Conservation (phyloP, 2,888 invertebrate genomes). For the Bibio marci region DNA sequence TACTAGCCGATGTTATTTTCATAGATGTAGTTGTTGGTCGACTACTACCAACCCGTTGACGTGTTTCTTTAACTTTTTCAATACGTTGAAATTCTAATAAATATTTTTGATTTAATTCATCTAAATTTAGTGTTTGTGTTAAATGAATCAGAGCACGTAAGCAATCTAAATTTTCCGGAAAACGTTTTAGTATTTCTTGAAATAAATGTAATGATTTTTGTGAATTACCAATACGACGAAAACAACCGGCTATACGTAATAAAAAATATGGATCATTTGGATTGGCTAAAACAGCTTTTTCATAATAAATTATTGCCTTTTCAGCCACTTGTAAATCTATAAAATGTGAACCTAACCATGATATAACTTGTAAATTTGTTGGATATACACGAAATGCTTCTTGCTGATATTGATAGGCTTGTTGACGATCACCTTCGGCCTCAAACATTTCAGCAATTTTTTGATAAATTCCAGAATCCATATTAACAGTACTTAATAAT, state of each 20-base stretch:
- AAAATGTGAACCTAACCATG: constrained; percentile 80
- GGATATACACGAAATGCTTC: constrained; percentile 27
- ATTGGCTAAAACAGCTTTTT: constrained; percentile 57
- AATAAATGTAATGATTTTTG: constrained; percentile 30
- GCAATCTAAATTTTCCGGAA: constrained; percentile 93
- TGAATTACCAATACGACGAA: constrained; percentile 56
- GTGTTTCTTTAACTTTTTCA: constrained; percentile 21
- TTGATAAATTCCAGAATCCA: constrained; percentile 78
- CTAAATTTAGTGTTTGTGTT: constrained; percentile 53
- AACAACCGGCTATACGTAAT: constrained; percentile 70
- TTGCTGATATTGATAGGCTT: constrained; percentile 38
- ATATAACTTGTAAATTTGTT: constrained; percentile 45
- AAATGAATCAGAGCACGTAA: constrained; percentile 40
- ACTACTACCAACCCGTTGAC: constrained; percentile 18
- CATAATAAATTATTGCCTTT: constrained; percentile 69
- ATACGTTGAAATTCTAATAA: constrained; percentile 65
- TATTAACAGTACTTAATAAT: constrained; percentile 62
- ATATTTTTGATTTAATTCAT: constrained; percentile 70
- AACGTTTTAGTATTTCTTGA: constrained; percentile 52
- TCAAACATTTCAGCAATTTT: constrained; percentile 84
- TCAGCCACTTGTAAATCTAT: constrained; percentile 78
- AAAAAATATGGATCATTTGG: constrained; percentile 72
- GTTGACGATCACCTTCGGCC: constrained; percentile 76
- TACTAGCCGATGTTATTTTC: not conserved
- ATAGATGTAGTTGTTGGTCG: constrained; percentile 2